Percentiles rank a stretch among this genome's conserved stretches.
Conservation (phyloP, 2,888 invertebrate species). For the Smittia sp. region DNA sequence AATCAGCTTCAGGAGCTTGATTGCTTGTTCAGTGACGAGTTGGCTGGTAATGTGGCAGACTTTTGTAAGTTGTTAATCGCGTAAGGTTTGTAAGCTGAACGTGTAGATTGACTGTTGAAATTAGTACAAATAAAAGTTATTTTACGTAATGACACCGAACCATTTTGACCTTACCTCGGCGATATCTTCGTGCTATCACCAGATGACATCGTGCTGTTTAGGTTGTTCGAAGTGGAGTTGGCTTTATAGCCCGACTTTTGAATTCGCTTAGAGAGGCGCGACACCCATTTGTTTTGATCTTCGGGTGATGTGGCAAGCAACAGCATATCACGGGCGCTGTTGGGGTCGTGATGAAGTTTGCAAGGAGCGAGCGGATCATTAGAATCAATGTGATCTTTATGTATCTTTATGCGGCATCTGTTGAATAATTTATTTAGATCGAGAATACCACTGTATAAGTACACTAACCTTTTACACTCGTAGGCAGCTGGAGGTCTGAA, state of each 20-base stretch:
- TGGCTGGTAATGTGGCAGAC: conserved; percentile 84
- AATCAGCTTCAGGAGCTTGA: conserved; percentile 44
- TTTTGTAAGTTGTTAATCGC: conserved; percentile 62
- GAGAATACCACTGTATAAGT: no score
- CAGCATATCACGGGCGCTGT: conserved; percentile 88
- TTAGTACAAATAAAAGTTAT: not conserved
- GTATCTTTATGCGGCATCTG: conserved; percentile 96
- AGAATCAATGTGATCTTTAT: conserved; percentile 90
- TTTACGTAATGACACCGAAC: not conserved
- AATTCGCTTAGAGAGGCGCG: conserved; percentile 84
- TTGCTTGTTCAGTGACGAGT: conserved; percentile 63
- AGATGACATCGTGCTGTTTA: conserved; percentile 45
- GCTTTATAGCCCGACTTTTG: conserved; percentile 91
- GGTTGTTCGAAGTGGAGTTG: conserved; percentile 61
- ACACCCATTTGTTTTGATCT: conserved; percentile 92
- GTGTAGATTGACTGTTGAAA: conserved; percentile 52
- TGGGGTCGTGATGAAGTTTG: conserved; percentile 93
- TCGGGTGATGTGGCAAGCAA: conserved; percentile 80
- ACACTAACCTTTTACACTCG: conserved; percentile 78
- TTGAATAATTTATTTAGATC: no score
- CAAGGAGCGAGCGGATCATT: conserved; percentile 86
- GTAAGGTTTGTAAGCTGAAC: conserved; percentile 54
- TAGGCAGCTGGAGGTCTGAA: conserved; percentile 96
- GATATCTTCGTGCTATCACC: conserved; percentile 67
- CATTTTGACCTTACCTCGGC: conserved; percentile 61